These are phyloP conservation scores for Drosophila sucinea DNA, from an alignment of 1,140 invertebrate species.

Conservation along the genomic window DNA sequence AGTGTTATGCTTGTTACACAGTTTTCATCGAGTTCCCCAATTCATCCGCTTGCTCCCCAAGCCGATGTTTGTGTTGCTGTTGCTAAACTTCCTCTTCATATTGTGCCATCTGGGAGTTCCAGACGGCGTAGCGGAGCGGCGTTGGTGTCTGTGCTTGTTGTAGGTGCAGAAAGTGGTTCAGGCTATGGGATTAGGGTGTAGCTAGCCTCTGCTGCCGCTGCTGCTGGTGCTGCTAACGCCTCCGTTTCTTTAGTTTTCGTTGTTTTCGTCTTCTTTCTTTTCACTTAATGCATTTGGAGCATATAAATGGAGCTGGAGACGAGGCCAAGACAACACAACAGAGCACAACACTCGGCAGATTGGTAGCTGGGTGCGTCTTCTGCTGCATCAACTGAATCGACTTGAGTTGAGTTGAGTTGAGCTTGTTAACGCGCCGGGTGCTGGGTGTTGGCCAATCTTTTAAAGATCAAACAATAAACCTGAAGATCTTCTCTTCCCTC, in stretches of 20 bases:
- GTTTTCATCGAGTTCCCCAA: conserved; percentile 33
- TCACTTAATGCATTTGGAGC: conserved; percentile 81
- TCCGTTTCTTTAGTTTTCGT: conserved; percentile 7
- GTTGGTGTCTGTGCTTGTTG: conserved; percentile 62
- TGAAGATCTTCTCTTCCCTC: conserved; percentile 45
- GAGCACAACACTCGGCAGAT: conserved; percentile 29
- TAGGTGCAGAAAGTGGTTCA: conserved; percentile 79
- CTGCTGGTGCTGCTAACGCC: background rate
- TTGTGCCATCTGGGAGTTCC: conserved; percentile 73
- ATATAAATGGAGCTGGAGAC: conserved; percentile 58
- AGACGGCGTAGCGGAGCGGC: conserved; percentile 33
- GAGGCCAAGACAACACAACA: conserved; percentile 8
- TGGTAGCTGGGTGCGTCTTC: conserved; percentile 72
- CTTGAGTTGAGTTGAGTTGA: conserved; percentile 26
- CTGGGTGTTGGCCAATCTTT: conserved; percentile 80
- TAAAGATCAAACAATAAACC: conserved; percentile 78
- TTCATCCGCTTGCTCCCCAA: background rate
- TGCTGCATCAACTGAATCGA: conserved; percentile 17
- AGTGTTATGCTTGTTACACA: conserved; percentile 38
- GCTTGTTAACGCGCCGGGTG: conserved; percentile 67
- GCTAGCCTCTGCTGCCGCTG: conserved; percentile 46
- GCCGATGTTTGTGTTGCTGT: background rate
- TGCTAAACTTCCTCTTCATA: conserved; percentile 39
- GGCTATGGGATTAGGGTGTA: conserved; percentile 73
- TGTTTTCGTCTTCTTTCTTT: conserved; percentile 17